Base-by-base conservation (phyloP, 2,888 invertebrate species). In the Pristionchus exspectatus region DNA sequence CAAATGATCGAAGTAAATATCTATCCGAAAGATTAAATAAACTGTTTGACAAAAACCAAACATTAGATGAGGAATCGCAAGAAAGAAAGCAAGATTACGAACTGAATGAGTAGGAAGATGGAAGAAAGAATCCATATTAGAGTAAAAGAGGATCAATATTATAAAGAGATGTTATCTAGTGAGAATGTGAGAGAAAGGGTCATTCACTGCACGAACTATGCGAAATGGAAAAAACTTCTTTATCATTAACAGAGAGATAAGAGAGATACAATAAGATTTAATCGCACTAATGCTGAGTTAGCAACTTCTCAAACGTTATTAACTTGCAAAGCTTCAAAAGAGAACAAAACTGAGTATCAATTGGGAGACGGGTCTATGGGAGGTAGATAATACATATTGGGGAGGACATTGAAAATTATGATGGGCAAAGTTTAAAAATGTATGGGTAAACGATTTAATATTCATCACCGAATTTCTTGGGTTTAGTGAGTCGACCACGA, bases 401-500 rank as follows among this genome's bases (percentile, higher is more conserved):
- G 81, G 50, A 50, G 81, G 27, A 27, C 3, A 21, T 50, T 21
- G 56, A 27, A 54, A 7, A 27, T n/a, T 24, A 54, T 21, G 30
- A 44, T 21, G 59, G 33, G 33, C 9, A 84, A 24, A 30, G 9
- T 50, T 50, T 50, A 10, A 50, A 50, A 50, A 12, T 50, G 44
- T 50, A 50, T 50, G 44, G 9, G 44, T 56, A 33, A 38, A 44
- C 3, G 33, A 59, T 30, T 69, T 38, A 87, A 38, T 88, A 88
- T 27, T 74, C 54, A 38, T 88, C 74, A 56, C 72, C 87, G 30
- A 88, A 56, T 14, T 24, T 38, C 74, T 88, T 88, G 30, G 87
- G 87, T 33, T 88, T 88, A 4, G 54, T 74, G 33, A 88, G 54
- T 74, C 87, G 50, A 7, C 87, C 87, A 7, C 87, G 33, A 56